Evolutionary conservation across 2,888 invertebrate species (phyloP), one percentile per base, ranked within the genome.

Genomic region (Caenorhabditis drosophilae): DNA sequence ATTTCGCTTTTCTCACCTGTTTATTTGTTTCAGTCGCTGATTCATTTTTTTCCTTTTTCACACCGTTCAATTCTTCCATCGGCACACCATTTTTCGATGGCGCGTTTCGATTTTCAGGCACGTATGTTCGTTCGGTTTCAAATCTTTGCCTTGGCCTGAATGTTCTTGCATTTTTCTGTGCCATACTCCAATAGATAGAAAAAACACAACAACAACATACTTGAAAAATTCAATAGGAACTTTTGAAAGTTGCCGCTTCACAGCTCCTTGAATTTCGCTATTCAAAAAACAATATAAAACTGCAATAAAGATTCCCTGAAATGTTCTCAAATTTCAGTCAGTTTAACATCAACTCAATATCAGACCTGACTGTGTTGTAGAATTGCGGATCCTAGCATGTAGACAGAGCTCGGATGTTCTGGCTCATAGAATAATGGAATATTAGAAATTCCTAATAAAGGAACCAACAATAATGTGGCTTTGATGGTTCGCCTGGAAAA

Each of bases 381-480:
- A 22, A 87, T 79, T 18, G 87, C 86, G 56, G 87, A 87, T 2
- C 85, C 85, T 22, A 87, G 80, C 78, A 87, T 84, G 75, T 87
- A 87, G n/a, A 84, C 71, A 23, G 72, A 72, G 41, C 76, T 73
- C 16, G 78, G 80, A 23, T 78, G 61, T 23, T 77, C 70, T 0
- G 87, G 87, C 67, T 86, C 86, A 60, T 85, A 84, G 59, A 87
- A 84, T 62, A 87, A 86, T 4, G 88, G 78, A 34, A 88, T 80
- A 74, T 88, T 87, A 2, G 87, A 87, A 54, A 87, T 83, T 15
- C 88, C 88, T 20, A 88, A 83, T 20, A 88, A 79, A 1, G 88
- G 88, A 53, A 88, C 86, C 15, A 88, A 79, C 9, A 88, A 83
- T 0, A 86, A 82, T 0, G 88, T 88, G 0, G 88, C 87, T 78